Percentiles rank a stretch among this genome's conserved stretches.
Conservation (phyloP, 2,797 vertebrate genomes). For the Eurystomus glaucurus region DNA sequence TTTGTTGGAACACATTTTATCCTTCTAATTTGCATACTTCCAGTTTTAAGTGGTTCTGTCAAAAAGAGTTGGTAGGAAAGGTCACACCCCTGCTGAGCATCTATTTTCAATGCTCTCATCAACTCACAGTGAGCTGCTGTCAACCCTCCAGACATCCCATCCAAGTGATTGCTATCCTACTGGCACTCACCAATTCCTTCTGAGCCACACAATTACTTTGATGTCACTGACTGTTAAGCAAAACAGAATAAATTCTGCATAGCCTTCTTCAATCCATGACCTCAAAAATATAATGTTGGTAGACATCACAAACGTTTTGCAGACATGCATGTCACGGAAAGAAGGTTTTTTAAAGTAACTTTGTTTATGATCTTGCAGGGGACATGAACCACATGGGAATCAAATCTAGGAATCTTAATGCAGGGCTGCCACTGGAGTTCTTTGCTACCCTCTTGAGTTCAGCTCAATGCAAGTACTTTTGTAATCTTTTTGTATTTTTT, state of each 20-base stretch:
- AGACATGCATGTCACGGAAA: not conserved
- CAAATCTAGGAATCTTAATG: not conserved
- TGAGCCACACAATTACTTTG: not conserved
- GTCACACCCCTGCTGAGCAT: not conserved
- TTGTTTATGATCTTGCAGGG: not conserved
- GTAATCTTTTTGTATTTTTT: not conserved
- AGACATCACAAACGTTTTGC: not conserved
- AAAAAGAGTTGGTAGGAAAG: constrained; percentile 19
- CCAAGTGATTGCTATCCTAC: constrained; percentile 35
- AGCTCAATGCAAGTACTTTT: not conserved
- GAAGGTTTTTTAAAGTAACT: not conserved
- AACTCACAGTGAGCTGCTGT: constrained; percentile 3
- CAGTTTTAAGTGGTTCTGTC: constrained; percentile 36
- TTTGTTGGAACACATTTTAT: not conserved
- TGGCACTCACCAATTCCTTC: not conserved
- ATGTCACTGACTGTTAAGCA: constrained; percentile 22
- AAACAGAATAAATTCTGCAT: constrained; percentile 16
- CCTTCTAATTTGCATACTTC: not conserved
- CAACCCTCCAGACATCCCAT: constrained; percentile 18
- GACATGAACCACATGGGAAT: not conserved
- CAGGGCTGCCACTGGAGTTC: not conserved
- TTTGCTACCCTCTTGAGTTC: not conserved
- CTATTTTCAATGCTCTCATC: constrained; percentile 20
- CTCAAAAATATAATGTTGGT: not conserved
- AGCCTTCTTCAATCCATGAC: not conserved